A percentile compares a stretch with the other conserved stretches of the same genome.
Conservation (phyloP, 2,888 invertebrate genomes). For the Axea sp. region DNA sequence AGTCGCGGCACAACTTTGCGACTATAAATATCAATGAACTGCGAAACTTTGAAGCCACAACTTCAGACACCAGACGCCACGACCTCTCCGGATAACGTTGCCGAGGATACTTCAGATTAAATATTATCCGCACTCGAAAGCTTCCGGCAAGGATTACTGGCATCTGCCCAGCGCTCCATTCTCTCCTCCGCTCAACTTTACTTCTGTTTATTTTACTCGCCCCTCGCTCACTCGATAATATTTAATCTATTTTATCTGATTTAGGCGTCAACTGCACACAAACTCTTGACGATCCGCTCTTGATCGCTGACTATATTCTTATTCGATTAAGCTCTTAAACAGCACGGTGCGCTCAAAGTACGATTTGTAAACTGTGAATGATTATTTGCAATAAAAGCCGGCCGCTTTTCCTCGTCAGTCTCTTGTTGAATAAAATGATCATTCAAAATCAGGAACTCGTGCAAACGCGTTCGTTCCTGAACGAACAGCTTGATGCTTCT, state of each 20-base stretch:
- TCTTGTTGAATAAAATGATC: too few relatives aligned
- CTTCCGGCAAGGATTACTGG: constrained; percentile 60
- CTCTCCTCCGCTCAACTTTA: constrained; percentile 13
- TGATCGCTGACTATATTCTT: too few relatives aligned
- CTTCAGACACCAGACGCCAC: constrained; percentile 55
- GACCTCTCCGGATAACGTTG: constrained; percentile 50
- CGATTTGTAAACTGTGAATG: too few relatives aligned
- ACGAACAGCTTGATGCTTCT: too few relatives aligned
- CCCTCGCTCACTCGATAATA: constrained; percentile 14
- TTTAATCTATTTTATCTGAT: constrained; percentile 20
- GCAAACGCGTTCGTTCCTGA: too few relatives aligned
- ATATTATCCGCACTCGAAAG: constrained; percentile 59
- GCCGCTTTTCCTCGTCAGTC: too few relatives aligned
- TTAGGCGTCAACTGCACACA: constrained; percentile 11
- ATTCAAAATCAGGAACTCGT: too few relatives aligned
- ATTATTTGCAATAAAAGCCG: too few relatives aligned
- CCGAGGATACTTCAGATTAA: constrained; percentile 60
- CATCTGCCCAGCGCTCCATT: constrained; percentile 50
- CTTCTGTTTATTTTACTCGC: constrained; percentile 40
- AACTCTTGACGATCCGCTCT: too few relatives aligned
- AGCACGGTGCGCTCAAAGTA: too few relatives aligned
- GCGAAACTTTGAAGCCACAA: constrained; percentile 59
- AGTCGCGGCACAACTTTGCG: constrained; percentile 20
- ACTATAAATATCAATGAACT: constrained; percentile 61
- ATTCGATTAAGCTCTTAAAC: too few relatives aligned